Evolutionary conservation across 1,140 invertebrate genomes (phyloP).

Genomic region (Drosophila trapezifrons): DNA sequence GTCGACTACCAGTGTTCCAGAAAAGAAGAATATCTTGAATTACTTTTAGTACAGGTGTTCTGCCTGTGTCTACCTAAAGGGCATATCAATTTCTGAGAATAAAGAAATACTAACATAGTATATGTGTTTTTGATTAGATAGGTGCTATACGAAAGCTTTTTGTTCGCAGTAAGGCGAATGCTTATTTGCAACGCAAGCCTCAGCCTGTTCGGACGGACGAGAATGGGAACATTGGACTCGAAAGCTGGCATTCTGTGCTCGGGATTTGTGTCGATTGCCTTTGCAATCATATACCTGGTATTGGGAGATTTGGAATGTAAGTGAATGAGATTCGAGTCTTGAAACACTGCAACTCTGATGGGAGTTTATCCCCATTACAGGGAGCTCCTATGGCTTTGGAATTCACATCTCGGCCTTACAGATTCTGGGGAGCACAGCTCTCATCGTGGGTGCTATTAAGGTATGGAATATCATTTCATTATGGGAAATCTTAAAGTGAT

Average conservation of each 20-base stretch:
- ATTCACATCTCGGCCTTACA: constrained; percentile 5
- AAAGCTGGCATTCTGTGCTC: constrained; percentile 6
- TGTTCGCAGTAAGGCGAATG: neutral
- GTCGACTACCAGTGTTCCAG: neutral
- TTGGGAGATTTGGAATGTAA: neutral
- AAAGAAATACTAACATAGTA: neutral
- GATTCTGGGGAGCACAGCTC: constrained; percentile 1
- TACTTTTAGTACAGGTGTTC: neutral
- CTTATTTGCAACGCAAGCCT: neutral
- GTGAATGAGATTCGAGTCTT: neutral
- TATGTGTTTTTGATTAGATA: neutral
- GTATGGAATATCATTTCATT: neutral
- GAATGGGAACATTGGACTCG: constrained; percentile 9
- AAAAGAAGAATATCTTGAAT: neutral
- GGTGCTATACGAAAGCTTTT: constrained; percentile 1
- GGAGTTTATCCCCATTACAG: neutral
- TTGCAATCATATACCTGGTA: constrained; percentile 8
- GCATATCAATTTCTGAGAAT: neutral
- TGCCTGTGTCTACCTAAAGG: neutral
- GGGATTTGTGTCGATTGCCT: neutral
- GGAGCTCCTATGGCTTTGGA: constrained; percentile 1
- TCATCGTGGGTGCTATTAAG: neutral
- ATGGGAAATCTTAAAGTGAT: neutral
- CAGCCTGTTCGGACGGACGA: neutral
- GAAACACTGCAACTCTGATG: neutral